Conservation (phyloP, 2,797 vertebrate genomes). For the Garrulus glandarius region DNA sequence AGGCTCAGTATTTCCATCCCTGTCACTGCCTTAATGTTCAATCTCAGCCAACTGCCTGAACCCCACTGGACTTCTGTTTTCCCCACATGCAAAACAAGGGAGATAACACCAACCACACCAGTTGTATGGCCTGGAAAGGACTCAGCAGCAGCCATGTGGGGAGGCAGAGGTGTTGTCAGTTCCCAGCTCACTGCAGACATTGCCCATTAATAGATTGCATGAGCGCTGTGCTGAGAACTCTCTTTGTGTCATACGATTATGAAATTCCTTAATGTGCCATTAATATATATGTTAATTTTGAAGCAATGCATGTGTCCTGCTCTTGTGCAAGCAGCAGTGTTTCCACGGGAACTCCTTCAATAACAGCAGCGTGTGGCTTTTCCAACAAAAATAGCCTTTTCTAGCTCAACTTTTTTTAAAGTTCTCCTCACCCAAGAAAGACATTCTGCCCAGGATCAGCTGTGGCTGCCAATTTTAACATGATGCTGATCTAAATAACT, state of each 20-base stretch:
- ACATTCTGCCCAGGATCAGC: not conserved
- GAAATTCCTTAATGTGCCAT: conserved; percentile 29
- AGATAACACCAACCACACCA: not conserved
- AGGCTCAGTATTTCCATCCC: not conserved
- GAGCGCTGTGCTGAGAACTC: not conserved
- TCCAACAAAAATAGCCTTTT: conserved; percentile 2
- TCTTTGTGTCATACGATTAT: conserved; percentile 1
- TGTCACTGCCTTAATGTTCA: not conserved
- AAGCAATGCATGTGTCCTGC: not conserved
- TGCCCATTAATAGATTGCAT: not conserved
- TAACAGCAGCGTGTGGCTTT: not conserved
- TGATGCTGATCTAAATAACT: not conserved
- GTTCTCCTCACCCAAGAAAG: not conserved
- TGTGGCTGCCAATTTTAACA: not conserved
- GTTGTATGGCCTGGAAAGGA: not conserved
- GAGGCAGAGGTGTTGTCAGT: not conserved
- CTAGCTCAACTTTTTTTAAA: not conserved
- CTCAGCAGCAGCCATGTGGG: not conserved
- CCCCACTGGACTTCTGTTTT: not conserved
- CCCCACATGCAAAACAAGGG: not conserved
- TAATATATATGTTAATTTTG: conserved; percentile 39
- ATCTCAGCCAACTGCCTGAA: not conserved
- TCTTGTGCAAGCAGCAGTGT: conserved; percentile 16
- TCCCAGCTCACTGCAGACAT: not conserved
- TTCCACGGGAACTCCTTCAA: conserved; percentile 22